A percentile compares a stretch with the other conserved stretches of the same genome.
Conservation (phyloP, 2,113 vertebrate species). For the Calypte anna region DNA sequence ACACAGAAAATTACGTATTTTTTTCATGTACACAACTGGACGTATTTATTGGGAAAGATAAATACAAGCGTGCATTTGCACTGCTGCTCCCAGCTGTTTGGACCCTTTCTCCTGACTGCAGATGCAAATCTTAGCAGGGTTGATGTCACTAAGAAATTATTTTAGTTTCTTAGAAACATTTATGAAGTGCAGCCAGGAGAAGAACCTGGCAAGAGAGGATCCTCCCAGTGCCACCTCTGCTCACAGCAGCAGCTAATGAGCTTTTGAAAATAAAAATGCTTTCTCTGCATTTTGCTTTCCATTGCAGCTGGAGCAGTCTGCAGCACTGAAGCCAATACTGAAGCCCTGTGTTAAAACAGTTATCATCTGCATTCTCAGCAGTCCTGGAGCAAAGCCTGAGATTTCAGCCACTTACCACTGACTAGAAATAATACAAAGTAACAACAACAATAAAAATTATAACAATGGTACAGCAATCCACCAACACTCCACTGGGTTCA, state of each 20-base stretch:
- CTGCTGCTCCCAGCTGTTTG: neutral
- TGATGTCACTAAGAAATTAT: neutral
- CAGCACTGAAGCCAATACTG: neutral
- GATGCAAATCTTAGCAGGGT: neutral
- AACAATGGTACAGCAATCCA: too few species aligned
- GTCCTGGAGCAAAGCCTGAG: neutral
- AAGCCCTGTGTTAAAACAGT: neutral
- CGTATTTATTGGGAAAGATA: constrained; percentile 47
- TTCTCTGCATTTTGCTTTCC: neutral
- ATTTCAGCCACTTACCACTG: neutral
- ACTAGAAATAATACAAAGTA: neutral
- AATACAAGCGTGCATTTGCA: neutral
- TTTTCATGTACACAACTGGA: constrained; percentile 6
- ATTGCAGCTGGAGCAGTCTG: neutral
- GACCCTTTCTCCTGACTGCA: neutral
- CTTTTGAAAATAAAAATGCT: neutral
- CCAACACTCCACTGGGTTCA: rapidly evolving
- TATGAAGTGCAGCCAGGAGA: neutral
- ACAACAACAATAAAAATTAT: too few species aligned
- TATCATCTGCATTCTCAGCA: rapidly evolving
- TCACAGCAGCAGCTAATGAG: neutral
- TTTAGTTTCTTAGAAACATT: neutral
- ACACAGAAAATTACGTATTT: neutral
- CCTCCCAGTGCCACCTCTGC: neutral
- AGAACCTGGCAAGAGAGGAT: neutral